These are phyloP conservation scores for Pheosia tremula DNA, from an alignment of 2,888 invertebrate genomes.

Conservation along the genomic window DNA sequence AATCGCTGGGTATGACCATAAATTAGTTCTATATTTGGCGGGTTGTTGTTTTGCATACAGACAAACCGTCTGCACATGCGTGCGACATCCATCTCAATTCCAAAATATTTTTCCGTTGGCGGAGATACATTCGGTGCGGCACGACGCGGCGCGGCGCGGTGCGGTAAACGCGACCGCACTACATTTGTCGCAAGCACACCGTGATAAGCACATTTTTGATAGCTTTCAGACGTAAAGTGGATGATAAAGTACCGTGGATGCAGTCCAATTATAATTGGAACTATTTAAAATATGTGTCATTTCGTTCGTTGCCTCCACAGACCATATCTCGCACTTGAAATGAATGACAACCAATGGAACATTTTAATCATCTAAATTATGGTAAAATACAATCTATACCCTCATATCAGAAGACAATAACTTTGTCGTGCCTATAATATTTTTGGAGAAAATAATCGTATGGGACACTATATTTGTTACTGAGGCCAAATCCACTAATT, in stretches of 20 bases:
- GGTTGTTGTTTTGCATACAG: slow-evolving; percentile 80
- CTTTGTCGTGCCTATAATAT: too few species aligned
- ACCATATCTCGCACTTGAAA: neutral
- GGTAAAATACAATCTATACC: too few species aligned
- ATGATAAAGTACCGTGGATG: neutral
- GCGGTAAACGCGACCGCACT: neutral
- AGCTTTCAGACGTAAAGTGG: neutral
- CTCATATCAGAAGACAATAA: too few species aligned
- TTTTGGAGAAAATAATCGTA: too few species aligned
- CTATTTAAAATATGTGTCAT: neutral
- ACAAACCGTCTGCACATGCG: slow-evolving; percentile 82
- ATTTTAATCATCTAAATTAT: too few species aligned
- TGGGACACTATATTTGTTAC: too few species aligned
- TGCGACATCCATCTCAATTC: slow-evolving; percentile 84
- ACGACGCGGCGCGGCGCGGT: slow-evolving; percentile 10
- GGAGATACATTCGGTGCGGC: slow-evolving; percentile 34
- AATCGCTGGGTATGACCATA: slow-evolving; percentile 83
- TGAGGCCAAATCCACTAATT: too few species aligned
- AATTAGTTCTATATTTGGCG: slow-evolving; percentile 83
- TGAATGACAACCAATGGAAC: neutral
- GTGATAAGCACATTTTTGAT: neutral
- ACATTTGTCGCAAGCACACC: neutral
- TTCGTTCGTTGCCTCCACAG: neutral
- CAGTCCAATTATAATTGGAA: neutral
- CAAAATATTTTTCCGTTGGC: slow-evolving; percentile 82